These are phyloP conservation scores for Sinotaia quadrata DNA, from an alignment of 2,888 invertebrate genomes.

Conservation along the genomic window DNA sequence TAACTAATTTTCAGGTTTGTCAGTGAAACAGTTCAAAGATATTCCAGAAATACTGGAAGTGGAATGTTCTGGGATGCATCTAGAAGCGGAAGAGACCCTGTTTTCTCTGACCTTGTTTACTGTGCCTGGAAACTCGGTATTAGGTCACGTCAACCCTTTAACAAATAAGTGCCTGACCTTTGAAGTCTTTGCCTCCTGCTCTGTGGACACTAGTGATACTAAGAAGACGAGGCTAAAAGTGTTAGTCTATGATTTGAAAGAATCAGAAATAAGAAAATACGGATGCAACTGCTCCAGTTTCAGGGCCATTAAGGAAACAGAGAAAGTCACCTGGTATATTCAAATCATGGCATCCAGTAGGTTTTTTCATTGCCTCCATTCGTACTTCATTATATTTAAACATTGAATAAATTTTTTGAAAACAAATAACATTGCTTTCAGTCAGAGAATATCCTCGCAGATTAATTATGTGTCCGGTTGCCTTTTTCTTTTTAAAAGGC, in stretches of 20 bases:
- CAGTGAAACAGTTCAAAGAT: not conserved
- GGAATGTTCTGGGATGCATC: conserved; percentile 14
- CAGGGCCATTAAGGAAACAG: not conserved
- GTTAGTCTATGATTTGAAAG: conserved; percentile 18
- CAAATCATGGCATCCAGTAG: conserved; percentile 1
- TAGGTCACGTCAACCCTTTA: conserved; percentile 9
- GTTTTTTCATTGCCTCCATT: too few species aligned
- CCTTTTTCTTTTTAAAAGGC: too few species aligned
- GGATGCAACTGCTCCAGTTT: conserved; percentile 7
- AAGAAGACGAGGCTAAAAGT: not conserved
- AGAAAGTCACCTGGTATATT: conserved; percentile 12
- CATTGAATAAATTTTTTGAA: too few species aligned
- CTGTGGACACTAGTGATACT: not conserved
- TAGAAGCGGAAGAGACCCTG: conserved; percentile 14
- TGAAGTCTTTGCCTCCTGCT: conserved; percentile 12
- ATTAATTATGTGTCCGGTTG: too few species aligned
- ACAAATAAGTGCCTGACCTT: conserved; percentile 22
- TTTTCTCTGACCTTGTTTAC: conserved; percentile 7
- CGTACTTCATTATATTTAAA: too few species aligned
- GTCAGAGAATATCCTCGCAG: too few species aligned
- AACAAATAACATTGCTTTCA: too few species aligned
- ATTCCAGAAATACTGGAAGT: conserved; percentile 21
- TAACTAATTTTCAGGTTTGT: conserved; percentile 16
- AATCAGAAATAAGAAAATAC: conserved; percentile 14
- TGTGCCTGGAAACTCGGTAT: not conserved